phyloP scores from a whole-genome alignment of 1,140 invertebrate genomes.

The Drosophila parabipectinata region DNA sequence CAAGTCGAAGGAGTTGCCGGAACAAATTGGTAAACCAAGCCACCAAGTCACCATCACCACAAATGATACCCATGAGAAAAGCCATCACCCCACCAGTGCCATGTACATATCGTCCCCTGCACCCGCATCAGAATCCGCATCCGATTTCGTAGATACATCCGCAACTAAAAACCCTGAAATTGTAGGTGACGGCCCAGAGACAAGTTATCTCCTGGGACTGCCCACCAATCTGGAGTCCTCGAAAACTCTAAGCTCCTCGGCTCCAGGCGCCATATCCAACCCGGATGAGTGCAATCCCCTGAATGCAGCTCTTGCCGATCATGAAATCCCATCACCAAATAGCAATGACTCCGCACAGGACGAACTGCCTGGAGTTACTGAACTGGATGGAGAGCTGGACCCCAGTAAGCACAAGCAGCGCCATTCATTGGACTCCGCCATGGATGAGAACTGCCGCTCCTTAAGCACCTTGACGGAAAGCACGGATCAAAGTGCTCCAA shows the following conservation, averaged over 20 bases:
- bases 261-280: constrained; percentile 92
- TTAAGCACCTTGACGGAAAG: constrained; percentile 93
- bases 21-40: constrained; percentile 65
- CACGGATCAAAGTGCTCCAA: constrained; percentile 94
- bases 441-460: constrained; percentile 90
- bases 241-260: constrained; percentile 91
- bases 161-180: constrained; percentile 52
- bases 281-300: constrained; percentile 85
- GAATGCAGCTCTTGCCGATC: constrained; percentile 15
- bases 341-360: constrained; percentile 5
- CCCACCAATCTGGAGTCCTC: constrained; percentile 87
- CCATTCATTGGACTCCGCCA: constrained; percentile 84
- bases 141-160: constrained; percentile 30
- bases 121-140: constrained; percentile 33
- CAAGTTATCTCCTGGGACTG: constrained; percentile 71
- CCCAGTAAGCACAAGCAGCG: constrained; percentile 50
- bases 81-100: constrained; percentile 57
- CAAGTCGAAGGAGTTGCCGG: constrained; percentile 44
- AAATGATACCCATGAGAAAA: constrained; percentile 58
- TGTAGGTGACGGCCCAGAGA: constrained; percentile 67
- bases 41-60: constrained; percentile 49
- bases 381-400: constrained; percentile 35
- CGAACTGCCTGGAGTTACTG: background rate
- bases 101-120: constrained; percentile 58
- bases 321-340: constrained; percentile 7